phyloP scores from a whole-genome alignment of 2,113 vertebrate species.

The Oxyruncus cristatus region DNA sequence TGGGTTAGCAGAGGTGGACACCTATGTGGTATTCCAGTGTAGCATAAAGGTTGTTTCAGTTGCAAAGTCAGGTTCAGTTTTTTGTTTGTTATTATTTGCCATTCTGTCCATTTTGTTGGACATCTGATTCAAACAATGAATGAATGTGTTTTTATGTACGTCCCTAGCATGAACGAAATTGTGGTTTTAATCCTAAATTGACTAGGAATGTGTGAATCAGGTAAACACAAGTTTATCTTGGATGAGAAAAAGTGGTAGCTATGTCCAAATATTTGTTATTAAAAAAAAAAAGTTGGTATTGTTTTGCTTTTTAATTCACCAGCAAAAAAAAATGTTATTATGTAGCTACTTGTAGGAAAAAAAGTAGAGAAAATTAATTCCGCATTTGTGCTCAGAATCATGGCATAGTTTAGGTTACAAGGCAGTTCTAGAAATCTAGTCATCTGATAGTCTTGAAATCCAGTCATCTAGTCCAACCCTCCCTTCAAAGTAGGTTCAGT shows the following conservation, averaged over 20 bases:
- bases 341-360: background rate
- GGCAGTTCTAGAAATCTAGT: background rate
- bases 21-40: background rate
- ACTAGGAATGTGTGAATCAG: background rate
- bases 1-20: background rate
- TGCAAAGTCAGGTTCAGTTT: background rate
- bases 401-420: background rate
- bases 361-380: background rate
- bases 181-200: background rate
- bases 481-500: background rate
- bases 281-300: background rate
- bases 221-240: background rate
- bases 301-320: background rate
- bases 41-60: background rate
- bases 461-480: background rate
- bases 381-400: background rate
- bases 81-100: background rate
- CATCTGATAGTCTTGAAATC: background rate
- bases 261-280: background rate
- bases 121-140: background rate
- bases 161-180: background rate
- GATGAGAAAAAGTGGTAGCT: background rate
- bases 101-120: background rate
- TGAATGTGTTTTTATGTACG: background rate
- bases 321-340: background rate